phyloP scores from a whole-genome alignment of 2,113 vertebrate genomes.

The Collichthys lucidus region DNA sequence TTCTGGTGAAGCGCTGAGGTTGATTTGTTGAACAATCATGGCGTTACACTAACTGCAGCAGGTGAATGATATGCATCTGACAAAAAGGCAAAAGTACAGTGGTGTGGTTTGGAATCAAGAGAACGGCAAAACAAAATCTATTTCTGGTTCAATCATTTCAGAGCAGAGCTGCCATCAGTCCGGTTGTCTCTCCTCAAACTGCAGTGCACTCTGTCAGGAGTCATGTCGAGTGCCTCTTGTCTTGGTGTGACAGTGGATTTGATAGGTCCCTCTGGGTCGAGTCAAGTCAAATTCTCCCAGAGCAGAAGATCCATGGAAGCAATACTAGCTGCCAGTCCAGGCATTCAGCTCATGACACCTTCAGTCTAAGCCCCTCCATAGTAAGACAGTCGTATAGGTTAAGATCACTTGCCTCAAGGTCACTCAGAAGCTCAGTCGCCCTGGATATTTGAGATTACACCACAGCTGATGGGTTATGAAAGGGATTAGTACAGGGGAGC shows the following conservation, averaged over 20 bases:
- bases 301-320: conserved; percentile 40
- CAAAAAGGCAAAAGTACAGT: not conserved
- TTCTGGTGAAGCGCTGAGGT: not conserved
- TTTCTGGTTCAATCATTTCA: conserved; percentile 26
- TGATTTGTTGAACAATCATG: not conserved
- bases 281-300: conserved; percentile 50
- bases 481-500: conserved; percentile 16
- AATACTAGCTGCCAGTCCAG: conserved; percentile 51
- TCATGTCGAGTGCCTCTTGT: conserved; percentile 44
- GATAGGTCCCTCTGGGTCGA: conserved; percentile 60
- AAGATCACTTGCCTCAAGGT: conserved; percentile 42
- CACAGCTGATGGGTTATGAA: conserved; percentile 8
- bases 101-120: not conserved
- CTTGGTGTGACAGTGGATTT: conserved; percentile 63
- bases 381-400: conserved; percentile 27
- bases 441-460: conserved; percentile 20
- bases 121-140: conserved; percentile 19
- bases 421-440: not conserved
- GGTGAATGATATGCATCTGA: not conserved
- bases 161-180: conserved; percentile 20
- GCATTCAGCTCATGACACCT: conserved; percentile 43
- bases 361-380: conserved; percentile 23
- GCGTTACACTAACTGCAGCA: not conserved
- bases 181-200: conserved; percentile 10
- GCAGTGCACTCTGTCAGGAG: conserved; percentile 29